phyloP scores from a whole-genome alignment of 2,888 invertebrate species.

The Drosophila tanythrix region DNA sequence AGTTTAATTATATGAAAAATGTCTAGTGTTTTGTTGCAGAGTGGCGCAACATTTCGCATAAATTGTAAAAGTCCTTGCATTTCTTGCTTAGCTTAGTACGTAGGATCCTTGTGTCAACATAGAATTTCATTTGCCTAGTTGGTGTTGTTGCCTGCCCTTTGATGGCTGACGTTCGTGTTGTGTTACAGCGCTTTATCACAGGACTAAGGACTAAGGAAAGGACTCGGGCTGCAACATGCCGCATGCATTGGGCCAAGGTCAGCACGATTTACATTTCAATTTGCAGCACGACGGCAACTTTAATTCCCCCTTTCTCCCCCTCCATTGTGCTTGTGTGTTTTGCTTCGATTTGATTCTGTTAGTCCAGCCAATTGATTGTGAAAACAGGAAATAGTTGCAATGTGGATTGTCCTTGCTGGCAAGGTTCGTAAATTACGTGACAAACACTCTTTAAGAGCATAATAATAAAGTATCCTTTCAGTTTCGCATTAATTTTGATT shows the following conservation, averaged over 20 bases:
- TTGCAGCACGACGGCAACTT: constrained; percentile 31
- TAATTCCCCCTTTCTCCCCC: constrained; percentile 5
- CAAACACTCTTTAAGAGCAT: constrained; percentile 6
- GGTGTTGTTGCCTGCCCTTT: constrained; percentile 37
- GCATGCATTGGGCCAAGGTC: constrained; percentile 70
- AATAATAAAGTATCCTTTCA: constrained; percentile 10
- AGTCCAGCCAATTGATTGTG: constrained; percentile 48
- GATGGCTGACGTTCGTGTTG: constrained; percentile 39
- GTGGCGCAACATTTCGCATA: constrained; percentile 47
- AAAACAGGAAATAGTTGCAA: constrained; percentile 22
- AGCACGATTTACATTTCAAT: constrained; percentile 69
- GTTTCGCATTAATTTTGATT: constrained; percentile 42
- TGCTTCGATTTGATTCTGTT: constrained; percentile 37
- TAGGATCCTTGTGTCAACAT: constrained; percentile 44
- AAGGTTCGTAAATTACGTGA: constrained; percentile 24
- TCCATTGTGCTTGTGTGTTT: constrained; percentile 13
- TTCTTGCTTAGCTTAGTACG: constrained; percentile 18
- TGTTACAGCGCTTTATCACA: constrained; percentile 52
- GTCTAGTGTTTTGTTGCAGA: constrained; percentile 30
- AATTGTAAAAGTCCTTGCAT: constrained; percentile 52
- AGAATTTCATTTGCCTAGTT: constrained; percentile 46
- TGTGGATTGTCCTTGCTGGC: constrained; percentile 33
- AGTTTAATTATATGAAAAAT: constrained; percentile 64
- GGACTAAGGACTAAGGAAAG: constrained; percentile 34
- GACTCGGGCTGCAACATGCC: constrained; percentile 32